A percentile compares a stretch with the other conserved stretches of the same genome.
These are phyloP conservation scores for Tadarida brasiliensis DNA, from an alignment of 2,797 vertebrate genomes.

Conservation along the genomic window DNA sequence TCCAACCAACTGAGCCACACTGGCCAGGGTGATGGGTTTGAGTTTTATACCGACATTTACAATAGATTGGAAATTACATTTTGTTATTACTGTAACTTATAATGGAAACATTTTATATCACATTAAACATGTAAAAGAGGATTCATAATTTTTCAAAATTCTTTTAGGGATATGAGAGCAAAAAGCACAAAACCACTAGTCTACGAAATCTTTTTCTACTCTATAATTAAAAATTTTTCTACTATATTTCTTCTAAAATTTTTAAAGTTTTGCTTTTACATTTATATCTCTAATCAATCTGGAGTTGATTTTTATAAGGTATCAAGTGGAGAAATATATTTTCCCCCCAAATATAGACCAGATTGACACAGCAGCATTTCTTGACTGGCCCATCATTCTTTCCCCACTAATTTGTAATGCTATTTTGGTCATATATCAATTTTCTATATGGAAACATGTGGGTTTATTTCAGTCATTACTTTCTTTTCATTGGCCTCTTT, in stretches of 20 bases:
- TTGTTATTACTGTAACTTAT: background rate
- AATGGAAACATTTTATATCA: background rate
- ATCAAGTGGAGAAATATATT: background rate
- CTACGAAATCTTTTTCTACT: background rate
- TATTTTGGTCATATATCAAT: background rate
- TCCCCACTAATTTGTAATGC: background rate
- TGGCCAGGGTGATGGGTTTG: background rate
- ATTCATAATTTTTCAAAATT: background rate
- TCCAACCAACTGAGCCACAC: too few species aligned
- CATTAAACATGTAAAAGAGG: background rate
- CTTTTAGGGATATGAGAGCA: background rate
- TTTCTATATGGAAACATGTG: background rate
- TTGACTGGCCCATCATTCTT: background rate
- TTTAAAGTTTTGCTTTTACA: background rate
- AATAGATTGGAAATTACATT: slow-evolving; percentile 13
- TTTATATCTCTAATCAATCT: background rate
- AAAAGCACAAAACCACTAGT: background rate
- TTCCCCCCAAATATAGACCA: background rate
- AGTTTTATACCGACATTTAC: slow-evolving; percentile 22
- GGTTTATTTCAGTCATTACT: background rate
- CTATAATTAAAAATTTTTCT: background rate
- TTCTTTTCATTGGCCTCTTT: background rate
- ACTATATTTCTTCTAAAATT: background rate
- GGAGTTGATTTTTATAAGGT: background rate
- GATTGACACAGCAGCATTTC: background rate